Evolutionary conservation across 2,797 vertebrate species (phyloP).

Genomic region (Aselliscus stoliczkanus): DNA sequence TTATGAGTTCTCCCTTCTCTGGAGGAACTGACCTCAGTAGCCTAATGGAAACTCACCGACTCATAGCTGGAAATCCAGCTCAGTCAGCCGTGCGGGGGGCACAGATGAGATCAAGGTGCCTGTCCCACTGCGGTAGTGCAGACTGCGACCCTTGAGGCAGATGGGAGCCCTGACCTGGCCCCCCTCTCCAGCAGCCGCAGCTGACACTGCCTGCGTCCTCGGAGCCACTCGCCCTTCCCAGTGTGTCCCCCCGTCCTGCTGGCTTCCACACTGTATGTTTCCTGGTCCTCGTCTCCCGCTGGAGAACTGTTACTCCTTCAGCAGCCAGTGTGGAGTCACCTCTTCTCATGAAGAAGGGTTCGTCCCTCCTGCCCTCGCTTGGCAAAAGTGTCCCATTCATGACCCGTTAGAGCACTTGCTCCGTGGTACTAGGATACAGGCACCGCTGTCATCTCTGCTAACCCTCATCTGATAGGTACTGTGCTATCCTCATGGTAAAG

Average conservation of each 20-base stretch:
- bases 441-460: neutral
- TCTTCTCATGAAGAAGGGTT: neutral
- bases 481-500: neutral
- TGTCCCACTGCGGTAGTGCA: neutral
- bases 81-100: neutral
- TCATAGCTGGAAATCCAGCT: neutral
- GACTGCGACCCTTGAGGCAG: accelerated
- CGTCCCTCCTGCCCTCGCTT: neutral
- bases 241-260: neutral
- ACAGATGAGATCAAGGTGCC: accelerated
- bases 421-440: neutral
- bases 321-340: neutral
- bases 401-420: neutral
- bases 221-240: neutral
- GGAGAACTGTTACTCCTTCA: neutral
- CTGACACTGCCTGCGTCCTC: too few relatives aligned
- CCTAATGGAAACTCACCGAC: neutral
- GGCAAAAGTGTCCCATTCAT: neutral
- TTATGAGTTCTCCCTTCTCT: neutral
- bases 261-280: neutral
- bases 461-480: neutral
- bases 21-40: neutral
- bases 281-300: too few relatives aligned
- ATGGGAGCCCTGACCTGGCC: neutral
- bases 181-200: too few relatives aligned